Conservation (phyloP, 2,888 invertebrate genomes). For the Agonopterix heracliana region DNA sequence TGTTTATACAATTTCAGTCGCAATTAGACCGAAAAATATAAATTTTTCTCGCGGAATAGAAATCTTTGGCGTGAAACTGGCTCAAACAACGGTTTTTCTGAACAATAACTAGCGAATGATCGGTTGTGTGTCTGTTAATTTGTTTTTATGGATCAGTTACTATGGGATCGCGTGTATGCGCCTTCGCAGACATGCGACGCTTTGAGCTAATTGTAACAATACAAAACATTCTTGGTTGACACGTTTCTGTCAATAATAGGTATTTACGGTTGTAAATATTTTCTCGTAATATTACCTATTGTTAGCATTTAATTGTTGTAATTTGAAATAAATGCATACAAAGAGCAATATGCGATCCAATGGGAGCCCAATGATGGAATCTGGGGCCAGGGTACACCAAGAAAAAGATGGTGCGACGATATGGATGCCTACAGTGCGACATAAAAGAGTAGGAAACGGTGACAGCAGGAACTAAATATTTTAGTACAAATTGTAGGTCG, state of each 20-base stretch:
- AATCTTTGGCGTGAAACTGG: slow-evolving; percentile 26
- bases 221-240: neutral
- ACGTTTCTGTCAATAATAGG: slow-evolving; percentile 1
- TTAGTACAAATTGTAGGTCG: too few relatives aligned
- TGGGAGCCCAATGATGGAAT: too few relatives aligned
- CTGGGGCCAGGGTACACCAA: too few relatives aligned
- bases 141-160: slow-evolving; percentile 15
- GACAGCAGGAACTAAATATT: too few relatives aligned
- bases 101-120: slow-evolving; percentile 26
- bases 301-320: too few relatives aligned
- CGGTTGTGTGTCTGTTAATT: slow-evolving; percentile 20
- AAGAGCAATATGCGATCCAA: too few relatives aligned
- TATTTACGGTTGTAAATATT: neutral
- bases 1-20: slow-evolving; percentile 4
- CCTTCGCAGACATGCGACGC: slow-evolving; percentile 1
- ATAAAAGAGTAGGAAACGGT: too few relatives aligned
- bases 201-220: neutral
- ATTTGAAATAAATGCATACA: too few relatives aligned
- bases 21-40: slow-evolving; percentile 30
- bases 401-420: too few relatives aligned
- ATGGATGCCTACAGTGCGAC: too few relatives aligned
- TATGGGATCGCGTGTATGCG: neutral
- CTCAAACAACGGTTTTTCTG: slow-evolving; percentile 30
- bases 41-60: slow-evolving; percentile 25
- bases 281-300: too few relatives aligned